These are phyloP conservation scores for Actinopyga echinites DNA, from an alignment of 53 echinoderm and acorn worm species.

Conservation along the genomic window DNA sequence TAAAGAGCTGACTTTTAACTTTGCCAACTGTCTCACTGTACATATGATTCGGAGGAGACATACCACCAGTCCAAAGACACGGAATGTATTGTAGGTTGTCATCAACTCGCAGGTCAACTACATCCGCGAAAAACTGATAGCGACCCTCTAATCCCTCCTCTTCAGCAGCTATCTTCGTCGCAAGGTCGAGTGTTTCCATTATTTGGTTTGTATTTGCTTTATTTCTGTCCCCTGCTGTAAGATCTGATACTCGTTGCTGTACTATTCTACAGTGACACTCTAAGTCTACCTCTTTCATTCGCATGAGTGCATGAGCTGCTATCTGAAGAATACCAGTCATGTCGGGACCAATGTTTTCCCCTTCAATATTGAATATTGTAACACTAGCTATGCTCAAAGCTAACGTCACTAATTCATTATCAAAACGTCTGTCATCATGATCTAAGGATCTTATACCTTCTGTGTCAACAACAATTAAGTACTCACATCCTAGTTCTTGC, in stretches of 20 bases:
- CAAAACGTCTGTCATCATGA: neutral
- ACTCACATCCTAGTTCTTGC: neutral
- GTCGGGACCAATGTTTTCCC: conserved; percentile 9
- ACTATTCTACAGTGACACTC: conserved; percentile 7
- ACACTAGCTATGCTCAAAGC: conserved; percentile 10
- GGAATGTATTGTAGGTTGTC: neutral
- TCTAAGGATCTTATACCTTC: neutral
- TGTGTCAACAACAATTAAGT: conserved; percentile 12
- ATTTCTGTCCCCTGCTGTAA: conserved; percentile 10
- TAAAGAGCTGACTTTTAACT: neutral
- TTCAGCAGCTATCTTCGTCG: conserved; percentile 7
- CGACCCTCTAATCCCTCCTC: neutral
- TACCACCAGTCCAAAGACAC: too few species aligned
- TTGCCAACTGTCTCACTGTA: conserved; percentile 1
- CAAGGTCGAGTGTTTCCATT: neutral
- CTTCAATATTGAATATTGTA: conserved; percentile 20
- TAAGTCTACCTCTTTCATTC: conserved; percentile 24
- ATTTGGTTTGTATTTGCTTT: neutral
- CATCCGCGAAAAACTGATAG: neutral
- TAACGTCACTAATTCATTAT: conserved; percentile 18
- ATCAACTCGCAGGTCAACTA: neutral
- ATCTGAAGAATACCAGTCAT: conserved; percentile 18
- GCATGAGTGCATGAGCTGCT: conserved; percentile 21
- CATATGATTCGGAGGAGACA: conserved; percentile 21
- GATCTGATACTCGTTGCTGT: conserved; percentile 4